phyloP scores from a whole-genome alignment of 1,140 invertebrate genomes.

The Belonocnema kinseyi region DNA sequence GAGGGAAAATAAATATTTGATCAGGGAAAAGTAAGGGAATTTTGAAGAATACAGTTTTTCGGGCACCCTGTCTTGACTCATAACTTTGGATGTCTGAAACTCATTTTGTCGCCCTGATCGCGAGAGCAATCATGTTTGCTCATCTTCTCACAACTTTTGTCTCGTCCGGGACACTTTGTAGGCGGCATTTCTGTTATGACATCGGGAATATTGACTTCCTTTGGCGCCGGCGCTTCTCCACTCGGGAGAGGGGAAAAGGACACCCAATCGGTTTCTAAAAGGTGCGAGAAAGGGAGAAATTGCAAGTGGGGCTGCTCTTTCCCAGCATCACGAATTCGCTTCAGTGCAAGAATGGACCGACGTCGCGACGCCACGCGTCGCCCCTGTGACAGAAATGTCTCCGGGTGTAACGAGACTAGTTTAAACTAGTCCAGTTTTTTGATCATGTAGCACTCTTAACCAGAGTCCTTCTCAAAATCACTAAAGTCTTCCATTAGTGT shows the following conservation, averaged over 20 bases:
- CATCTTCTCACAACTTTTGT: conserved; percentile 35
- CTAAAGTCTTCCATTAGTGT: conserved; percentile 70
- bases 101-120: neutral
- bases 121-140: conserved; percentile 35
- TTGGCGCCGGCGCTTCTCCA: conserved; percentile 63
- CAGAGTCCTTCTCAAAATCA: conserved; percentile 62
- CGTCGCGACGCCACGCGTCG: conserved; percentile 63
- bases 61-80: no score
- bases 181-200: conserved; percentile 38
- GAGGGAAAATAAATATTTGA: no score
- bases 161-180: conserved; percentile 5
- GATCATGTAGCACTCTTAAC: conserved; percentile 45
- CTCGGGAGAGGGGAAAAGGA: conserved; percentile 33
- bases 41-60: no score
- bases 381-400: conserved; percentile 46
- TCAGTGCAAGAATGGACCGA: conserved; percentile 71
- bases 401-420: conserved; percentile 43
- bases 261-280: conserved; percentile 26
- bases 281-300: conserved; percentile 46
- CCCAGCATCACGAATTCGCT: conserved; percentile 38
- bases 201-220: conserved; percentile 63
- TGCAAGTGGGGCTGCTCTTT: conserved; percentile 37
- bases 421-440: conserved; percentile 29
- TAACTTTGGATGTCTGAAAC: neutral
- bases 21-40: no score